A percentile compares a stretch with the other conserved stretches of the same genome.
phyloP scores from a whole-genome alignment of 2,113 vertebrate species.

The Callipepla squamata region DNA sequence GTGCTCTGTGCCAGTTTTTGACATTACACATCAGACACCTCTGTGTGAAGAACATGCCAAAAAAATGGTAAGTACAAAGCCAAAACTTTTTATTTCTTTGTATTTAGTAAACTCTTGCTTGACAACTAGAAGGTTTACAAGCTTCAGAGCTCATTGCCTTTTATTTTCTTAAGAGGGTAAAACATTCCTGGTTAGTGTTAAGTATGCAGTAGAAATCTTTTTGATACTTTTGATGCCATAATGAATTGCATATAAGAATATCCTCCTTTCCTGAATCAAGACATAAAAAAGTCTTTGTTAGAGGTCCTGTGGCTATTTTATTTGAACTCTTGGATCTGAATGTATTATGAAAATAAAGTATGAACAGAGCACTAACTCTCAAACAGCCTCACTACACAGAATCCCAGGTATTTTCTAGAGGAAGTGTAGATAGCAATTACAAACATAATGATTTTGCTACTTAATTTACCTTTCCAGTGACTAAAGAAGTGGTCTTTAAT shows the following conservation, averaged over 20 bases:
- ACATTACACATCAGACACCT: conserved; percentile 98
- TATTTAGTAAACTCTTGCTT: neutral
- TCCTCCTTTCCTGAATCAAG: neutral
- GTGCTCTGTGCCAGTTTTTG: conserved; percentile 97
- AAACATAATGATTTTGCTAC: neutral
- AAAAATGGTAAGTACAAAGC: conserved; percentile 91
- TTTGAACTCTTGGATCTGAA: neutral
- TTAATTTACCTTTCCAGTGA: neutral
- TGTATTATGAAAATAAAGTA: neutral
- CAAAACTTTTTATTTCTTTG: neutral
- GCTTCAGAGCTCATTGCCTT: neutral
- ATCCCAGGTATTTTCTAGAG: neutral
- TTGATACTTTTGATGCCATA: neutral
- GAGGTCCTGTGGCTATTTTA: neutral
- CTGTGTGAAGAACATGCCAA: conserved; percentile 99
- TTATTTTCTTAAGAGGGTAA: neutral
- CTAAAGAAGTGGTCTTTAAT: neutral
- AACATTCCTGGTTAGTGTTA: neutral
- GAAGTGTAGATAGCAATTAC: neutral
- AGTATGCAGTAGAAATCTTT: neutral
- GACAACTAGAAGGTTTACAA: neutral
- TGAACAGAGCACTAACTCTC: neutral
- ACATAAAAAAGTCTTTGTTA: neutral
- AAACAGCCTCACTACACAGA: neutral
- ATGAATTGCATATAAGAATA: neutral